Evolutionary conservation across 2,113 vertebrate genomes (phyloP).

Genomic region (Burhinus bistriatus): DNA sequence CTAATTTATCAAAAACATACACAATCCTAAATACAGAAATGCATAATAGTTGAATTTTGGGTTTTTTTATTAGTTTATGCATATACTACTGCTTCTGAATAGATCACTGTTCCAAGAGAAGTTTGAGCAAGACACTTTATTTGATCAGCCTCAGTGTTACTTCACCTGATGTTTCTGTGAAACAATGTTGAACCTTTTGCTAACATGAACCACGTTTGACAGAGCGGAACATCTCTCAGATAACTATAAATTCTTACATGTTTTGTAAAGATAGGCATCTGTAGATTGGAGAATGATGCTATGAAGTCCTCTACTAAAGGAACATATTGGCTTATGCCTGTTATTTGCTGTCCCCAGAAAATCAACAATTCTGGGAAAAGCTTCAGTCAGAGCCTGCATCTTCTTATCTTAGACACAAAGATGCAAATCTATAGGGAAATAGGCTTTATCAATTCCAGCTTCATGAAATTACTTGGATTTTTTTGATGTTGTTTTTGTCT

Average conservation of each 20-base stretch:
- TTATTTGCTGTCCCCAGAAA: neutral
- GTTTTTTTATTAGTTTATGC: neutral
- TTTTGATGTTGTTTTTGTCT: accelerated
- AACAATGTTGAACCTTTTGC: neutral
- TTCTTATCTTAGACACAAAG: neutral
- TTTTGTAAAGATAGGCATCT: neutral
- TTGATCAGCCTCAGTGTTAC: neutral
- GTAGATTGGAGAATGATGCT: neutral
- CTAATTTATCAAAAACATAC: neutral
- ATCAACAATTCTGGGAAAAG: neutral
- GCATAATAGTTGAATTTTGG: neutral
- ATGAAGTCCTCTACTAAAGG: neutral
- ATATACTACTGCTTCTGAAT: neutral
- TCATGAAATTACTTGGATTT: neutral
- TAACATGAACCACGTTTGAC: neutral
- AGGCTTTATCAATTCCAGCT: neutral
- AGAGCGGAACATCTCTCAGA: neutral
- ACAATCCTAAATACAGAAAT: neutral
- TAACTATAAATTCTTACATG: neutral
- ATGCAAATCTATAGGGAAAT: neutral
- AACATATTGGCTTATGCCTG: neutral
- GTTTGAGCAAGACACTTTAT: neutral
- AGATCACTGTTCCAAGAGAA: neutral
- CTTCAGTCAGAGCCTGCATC: neutral
- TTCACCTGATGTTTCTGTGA: neutral